Conservation (phyloP, 2,797 vertebrate genomes). For the Tragopan temminckii region DNA sequence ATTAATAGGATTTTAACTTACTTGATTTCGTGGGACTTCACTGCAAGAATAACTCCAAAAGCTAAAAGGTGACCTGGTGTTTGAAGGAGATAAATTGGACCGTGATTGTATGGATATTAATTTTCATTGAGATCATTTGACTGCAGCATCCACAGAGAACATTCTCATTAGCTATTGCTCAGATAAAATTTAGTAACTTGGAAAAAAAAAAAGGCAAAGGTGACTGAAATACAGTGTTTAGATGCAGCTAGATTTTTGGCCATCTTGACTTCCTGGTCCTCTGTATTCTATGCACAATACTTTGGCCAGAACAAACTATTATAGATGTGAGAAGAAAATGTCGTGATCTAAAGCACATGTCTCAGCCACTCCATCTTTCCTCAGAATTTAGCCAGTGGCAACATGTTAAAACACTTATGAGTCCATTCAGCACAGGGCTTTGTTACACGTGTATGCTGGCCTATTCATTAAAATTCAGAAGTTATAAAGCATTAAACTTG, state of each 20-base stretch:
- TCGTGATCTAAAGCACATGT: conserved; percentile 47
- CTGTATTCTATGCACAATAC: not conserved
- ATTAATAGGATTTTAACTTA: not conserved
- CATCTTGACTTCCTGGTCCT: not conserved
- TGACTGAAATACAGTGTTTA: not conserved
- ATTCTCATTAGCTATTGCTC: not conserved
- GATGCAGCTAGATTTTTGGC: not conserved
- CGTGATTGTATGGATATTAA: not conserved
- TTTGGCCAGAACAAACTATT: conserved; percentile 18
- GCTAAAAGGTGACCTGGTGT: not conserved
- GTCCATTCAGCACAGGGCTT: not conserved
- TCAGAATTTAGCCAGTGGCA: conserved; percentile 11
- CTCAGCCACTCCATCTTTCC: not conserved
- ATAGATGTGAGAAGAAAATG: conserved; percentile 13
- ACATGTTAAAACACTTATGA: not conserved
- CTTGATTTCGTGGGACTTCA: not conserved
- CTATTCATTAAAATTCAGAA: conserved; percentile 33
- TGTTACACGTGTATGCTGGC: not conserved
- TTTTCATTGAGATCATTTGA: not conserved
- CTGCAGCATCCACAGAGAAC: not conserved
- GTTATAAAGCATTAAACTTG: not conserved
- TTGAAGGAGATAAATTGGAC: not conserved
- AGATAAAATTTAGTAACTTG: not conserved
- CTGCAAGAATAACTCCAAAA: not conserved
- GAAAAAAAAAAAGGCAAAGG: not conserved